These are phyloP conservation scores for Acanthosepion lycidas DNA, from an alignment of 2,888 invertebrate genomes.

Conservation along the genomic window DNA sequence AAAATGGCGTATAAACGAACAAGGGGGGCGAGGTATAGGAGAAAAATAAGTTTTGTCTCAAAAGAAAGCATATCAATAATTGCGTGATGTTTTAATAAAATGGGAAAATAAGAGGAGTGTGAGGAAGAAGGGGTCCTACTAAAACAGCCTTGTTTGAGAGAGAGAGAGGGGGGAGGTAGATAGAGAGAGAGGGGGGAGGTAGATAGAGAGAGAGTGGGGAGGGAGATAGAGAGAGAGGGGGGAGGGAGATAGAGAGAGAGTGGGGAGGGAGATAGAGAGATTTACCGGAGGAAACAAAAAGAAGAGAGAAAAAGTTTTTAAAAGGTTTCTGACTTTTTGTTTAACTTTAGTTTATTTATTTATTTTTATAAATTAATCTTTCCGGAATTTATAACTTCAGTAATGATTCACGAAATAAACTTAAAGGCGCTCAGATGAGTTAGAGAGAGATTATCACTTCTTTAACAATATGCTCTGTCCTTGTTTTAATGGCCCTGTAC, in stretches of 20 bases:
- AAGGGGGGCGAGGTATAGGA: neutral
- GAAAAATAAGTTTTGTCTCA: neutral
- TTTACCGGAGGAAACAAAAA: neutral
- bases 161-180: neutral
- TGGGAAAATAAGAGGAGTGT: neutral
- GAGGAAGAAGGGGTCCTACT: neutral
- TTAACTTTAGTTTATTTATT: too few species aligned
- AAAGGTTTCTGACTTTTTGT: too few species aligned
- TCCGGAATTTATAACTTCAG: too few species aligned
- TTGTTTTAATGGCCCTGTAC: too few species aligned
- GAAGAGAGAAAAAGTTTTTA: neutral
- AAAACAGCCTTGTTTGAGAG: neutral
- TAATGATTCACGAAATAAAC: too few species aligned
- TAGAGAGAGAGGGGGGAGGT: too few species aligned
- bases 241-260: too few species aligned
- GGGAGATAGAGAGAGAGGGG: neutral
- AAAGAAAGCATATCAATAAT: neutral
- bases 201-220: neutral
- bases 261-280: neutral
- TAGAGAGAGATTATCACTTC: too few species aligned
- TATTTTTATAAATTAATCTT: too few species aligned
- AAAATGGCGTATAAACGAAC: neutral
- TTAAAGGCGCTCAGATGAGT: too few species aligned
- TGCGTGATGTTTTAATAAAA: neutral
- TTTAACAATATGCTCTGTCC: too few species aligned